These are phyloP conservation scores for Bradypus variegatus DNA, from an alignment of 2,797 vertebrate species.

Conservation along the genomic window DNA sequence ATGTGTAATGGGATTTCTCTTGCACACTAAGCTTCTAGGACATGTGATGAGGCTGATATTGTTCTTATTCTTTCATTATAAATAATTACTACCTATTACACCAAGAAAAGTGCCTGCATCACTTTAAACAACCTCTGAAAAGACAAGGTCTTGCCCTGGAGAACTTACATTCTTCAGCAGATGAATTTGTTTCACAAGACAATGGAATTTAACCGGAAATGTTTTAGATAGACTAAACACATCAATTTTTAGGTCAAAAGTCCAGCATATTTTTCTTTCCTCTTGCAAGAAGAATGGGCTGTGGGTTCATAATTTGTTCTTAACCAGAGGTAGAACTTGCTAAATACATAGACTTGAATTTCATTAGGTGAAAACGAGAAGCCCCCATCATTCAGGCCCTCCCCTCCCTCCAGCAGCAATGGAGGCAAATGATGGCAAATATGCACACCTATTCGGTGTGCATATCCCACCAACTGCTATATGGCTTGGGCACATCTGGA, in stretches of 20 bases:
- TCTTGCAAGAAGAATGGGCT: not conserved
- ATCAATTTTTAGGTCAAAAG: constrained; percentile 37
- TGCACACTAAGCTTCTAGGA: not conserved
- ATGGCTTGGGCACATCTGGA: not conserved
- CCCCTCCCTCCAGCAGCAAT: too few relatives aligned
- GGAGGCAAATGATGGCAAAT: not conserved
- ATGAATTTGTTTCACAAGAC: constrained; percentile 3
- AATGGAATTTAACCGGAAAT: constrained; percentile 34
- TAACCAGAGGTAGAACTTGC: not conserved
- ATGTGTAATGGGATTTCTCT: not conserved
- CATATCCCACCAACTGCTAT: not conserved
- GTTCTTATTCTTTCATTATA: constrained; percentile 39
- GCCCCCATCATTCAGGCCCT: too few relatives aligned
- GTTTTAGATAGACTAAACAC: constrained; percentile 31
- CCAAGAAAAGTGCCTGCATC: not conserved
- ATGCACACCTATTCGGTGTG: not conserved
- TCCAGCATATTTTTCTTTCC: not conserved
- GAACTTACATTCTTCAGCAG: not conserved
- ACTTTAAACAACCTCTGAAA: constrained; percentile 34
- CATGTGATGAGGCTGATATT: not conserved
- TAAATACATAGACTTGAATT: not conserved
- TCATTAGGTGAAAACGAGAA: not conserved
- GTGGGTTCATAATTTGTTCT: not conserved
- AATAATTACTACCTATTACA: constrained; percentile 30
- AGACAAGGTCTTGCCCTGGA: constrained; percentile 23